These are phyloP conservation scores for Leiothrix lutea DNA, from an alignment of 2,113 vertebrate genomes.

Conservation along the genomic window DNA sequence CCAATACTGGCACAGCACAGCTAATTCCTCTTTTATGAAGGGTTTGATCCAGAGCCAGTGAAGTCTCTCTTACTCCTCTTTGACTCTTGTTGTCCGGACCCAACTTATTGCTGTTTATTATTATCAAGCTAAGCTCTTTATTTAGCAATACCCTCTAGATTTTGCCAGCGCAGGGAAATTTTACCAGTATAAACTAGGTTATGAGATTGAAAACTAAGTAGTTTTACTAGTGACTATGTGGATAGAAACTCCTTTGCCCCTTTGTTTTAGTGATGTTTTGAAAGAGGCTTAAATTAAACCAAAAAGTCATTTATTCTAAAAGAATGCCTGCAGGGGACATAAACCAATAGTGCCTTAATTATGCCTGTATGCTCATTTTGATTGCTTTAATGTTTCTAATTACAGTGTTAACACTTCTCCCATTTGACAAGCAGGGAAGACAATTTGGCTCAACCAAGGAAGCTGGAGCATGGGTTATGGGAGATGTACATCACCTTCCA, in stretches of 20 bases:
- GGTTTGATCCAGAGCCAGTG: not conserved
- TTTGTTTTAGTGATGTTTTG: slow-evolving; percentile 30
- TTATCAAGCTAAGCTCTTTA: not conserved
- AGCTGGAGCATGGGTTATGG: not conserved
- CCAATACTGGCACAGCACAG: not conserved
- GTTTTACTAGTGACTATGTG: not conserved
- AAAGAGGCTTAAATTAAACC: slow-evolving; percentile 52
- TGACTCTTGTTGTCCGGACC: not conserved
- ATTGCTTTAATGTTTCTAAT: slow-evolving; percentile 63
- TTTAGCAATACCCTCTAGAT: not conserved
- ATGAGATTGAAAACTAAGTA: not conserved
- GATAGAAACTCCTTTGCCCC: not conserved
- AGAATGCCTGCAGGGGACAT: slow-evolving; percentile 46
- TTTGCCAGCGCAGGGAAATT: not conserved
- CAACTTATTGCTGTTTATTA: not conserved
- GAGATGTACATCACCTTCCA: slow-evolving; percentile 16
- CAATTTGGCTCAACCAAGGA: slow-evolving; percentile 37
- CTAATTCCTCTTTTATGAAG: slow-evolving; percentile 9
- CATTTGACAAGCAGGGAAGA: slow-evolving; percentile 16
- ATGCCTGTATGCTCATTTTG: slow-evolving; percentile 44
- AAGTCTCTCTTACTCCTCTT: not conserved
- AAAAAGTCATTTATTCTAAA: slow-evolving; percentile 57
- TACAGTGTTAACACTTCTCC: slow-evolving; percentile 50
- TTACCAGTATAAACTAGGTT: not conserved
- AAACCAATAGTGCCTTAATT: slow-evolving; percentile 59